These are phyloP conservation scores for Macrosiphum euphorbiae DNA, from an alignment of 2,888 invertebrate genomes.

Conservation along the genomic window DNA sequence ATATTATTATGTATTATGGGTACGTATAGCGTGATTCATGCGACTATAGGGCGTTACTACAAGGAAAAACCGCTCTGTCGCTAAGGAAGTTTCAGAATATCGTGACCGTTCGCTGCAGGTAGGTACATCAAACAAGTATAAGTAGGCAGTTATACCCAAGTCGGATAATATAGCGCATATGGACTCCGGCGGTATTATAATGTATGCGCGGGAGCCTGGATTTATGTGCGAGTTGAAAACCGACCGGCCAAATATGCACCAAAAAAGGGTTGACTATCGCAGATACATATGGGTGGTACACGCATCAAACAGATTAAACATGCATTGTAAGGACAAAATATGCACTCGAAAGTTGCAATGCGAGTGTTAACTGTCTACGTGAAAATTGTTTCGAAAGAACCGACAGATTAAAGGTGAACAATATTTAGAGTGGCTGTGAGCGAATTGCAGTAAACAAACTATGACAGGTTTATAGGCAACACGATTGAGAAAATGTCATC, in stretches of 20 bases:
- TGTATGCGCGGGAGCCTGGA: not conserved
- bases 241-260: not conserved
- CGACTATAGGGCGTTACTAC: constrained; percentile 39
- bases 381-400: not conserved
- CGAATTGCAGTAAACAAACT: not conserved
- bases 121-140: constrained; percentile 7
- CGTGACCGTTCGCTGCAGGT: constrained; percentile 26
- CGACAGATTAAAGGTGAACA: not conserved
- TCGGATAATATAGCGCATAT: not conserved
- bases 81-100: constrained; percentile 39
- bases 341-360: not conserved
- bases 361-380: not conserved
- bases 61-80: constrained; percentile 39
- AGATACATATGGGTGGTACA: not conserved
- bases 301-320: not conserved
- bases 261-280: not conserved
- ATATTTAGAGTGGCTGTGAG: not conserved
- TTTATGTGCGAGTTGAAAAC: not conserved
- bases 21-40: constrained; percentile 21
- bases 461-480: not conserved
- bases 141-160: not conserved
- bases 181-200: not conserved
- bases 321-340: not conserved
- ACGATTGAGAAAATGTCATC: not conserved
- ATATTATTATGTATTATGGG: not conserved